phyloP scores from a whole-genome alignment of 2,888 invertebrate species.

The Diarsia rubi region DNA sequence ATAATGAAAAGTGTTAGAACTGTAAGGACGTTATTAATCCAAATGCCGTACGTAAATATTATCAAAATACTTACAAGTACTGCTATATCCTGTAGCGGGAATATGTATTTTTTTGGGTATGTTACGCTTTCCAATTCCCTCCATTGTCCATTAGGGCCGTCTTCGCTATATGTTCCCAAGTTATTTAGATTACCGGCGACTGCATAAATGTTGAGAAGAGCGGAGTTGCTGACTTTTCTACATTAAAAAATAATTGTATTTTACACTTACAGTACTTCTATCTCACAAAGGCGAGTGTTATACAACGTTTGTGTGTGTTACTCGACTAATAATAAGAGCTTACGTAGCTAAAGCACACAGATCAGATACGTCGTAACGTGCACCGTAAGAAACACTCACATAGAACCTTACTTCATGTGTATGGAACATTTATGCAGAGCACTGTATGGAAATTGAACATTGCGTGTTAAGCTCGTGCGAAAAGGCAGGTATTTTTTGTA shows the following conservation, averaged over 20 bases:
- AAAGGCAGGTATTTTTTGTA: not conserved
- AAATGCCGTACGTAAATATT: not conserved
- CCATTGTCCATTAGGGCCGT: conserved; percentile 75
- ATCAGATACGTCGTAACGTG: not conserved
- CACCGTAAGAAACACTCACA: too few relatives aligned
- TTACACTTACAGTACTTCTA: not conserved
- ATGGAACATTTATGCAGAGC: not conserved
- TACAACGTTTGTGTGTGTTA: not conserved
- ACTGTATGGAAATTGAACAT: not conserved
- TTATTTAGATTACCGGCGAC: conserved; percentile 78
- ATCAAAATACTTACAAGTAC: conserved; percentile 73
- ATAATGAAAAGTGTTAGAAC: not conserved
- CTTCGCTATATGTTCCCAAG: conserved; percentile 41
- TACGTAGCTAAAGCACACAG: not conserved
- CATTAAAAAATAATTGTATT: conserved; percentile 2
- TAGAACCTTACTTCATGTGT: not conserved
- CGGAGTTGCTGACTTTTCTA: not conserved
- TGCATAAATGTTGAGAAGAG: conserved; percentile 59
- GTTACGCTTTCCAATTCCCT: conserved; percentile 65
- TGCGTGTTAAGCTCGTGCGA: not conserved
- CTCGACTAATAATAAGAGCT: not conserved
- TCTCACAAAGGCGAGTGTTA: not conserved
- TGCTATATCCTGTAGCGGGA: conserved; percentile 77
- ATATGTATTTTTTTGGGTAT: conserved; percentile 71
- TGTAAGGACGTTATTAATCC: not conserved